Evolutionary conservation across 2,113 vertebrate genomes (phyloP).

Genomic region (Pongo abelii): DNA sequence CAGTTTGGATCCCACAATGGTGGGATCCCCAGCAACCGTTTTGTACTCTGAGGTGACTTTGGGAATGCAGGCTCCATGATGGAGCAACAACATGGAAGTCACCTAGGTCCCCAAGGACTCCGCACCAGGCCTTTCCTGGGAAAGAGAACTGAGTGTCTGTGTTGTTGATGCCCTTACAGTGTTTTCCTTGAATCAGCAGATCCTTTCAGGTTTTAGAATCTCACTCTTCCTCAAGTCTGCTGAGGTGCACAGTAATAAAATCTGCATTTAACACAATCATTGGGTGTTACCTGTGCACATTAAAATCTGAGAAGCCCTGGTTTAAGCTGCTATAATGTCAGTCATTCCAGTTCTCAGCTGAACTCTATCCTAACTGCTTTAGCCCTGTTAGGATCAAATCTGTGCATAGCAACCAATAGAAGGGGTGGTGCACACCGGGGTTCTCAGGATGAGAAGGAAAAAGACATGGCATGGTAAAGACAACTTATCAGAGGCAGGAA

Average conservation of each 20-base stretch:
- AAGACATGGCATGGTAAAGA: accelerated
- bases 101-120: neutral
- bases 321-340: neutral
- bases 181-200: neutral
- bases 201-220: neutral
- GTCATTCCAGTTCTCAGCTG: neutral
- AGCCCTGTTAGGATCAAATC: neutral
- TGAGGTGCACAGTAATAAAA: neutral
- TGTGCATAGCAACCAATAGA: no score
- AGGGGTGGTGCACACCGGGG: accelerated
- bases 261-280: neutral
- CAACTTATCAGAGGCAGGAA: no score
- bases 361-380: neutral
- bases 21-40: neutral
- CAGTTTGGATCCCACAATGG: neutral
- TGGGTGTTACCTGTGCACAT: neutral
- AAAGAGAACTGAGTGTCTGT: neutral
- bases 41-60: neutral
- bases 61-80: neutral
- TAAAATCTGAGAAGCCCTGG: neutral
- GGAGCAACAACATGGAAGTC: neutral
- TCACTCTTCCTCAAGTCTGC: neutral
- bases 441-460: neutral
- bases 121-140: neutral
- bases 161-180: neutral